Percentiles rank a stretch among this genome's conserved stretches.
Evolutionary conservation across 2,113 vertebrate genomes (phyloP).

Genomic region (Rutilus rutilus): DNA sequence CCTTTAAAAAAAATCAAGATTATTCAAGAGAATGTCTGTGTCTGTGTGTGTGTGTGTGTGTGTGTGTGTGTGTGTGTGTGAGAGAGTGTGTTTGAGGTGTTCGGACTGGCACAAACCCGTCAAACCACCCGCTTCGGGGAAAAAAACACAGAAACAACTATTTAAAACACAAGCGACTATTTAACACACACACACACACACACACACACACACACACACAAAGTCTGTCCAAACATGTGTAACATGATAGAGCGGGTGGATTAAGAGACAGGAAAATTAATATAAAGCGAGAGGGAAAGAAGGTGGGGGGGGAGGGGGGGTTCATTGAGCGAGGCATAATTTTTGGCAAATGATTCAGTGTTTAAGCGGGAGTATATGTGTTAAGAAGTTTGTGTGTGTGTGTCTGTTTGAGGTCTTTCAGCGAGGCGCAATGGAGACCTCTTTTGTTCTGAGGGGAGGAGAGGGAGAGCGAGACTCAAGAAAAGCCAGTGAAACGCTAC

Average conservation of each 20-base stretch:
- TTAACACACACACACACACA: slow-evolving; percentile 56
- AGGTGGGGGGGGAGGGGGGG: neutral
- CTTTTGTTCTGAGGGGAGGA: slow-evolving; percentile 69
- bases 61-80: too few species aligned
- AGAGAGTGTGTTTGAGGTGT: slow-evolving; percentile 52
- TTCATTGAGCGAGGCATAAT: slow-evolving; percentile 20
- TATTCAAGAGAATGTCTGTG: slow-evolving; percentile 34
- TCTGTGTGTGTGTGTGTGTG: too few species aligned
- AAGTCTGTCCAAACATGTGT: neutral
- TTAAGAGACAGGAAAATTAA: slow-evolving; percentile 51
- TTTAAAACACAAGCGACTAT: slow-evolving; percentile 57
- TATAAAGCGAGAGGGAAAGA: slow-evolving; percentile 24
- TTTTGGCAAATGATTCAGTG: slow-evolving; percentile 41
- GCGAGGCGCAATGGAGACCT: slow-evolving; percentile 60
- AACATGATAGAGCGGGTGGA: slow-evolving; percentile 47
- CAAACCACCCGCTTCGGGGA: slow-evolving; percentile 66
- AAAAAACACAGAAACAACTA: slow-evolving; percentile 22
- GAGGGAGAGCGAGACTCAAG: slow-evolving; percentile 54
- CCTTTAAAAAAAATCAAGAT: slow-evolving; percentile 60
- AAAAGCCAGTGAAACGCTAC: slow-evolving; percentile 59
- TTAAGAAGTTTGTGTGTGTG: slow-evolving; percentile 55
- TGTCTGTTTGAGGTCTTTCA: slow-evolving; percentile 67
- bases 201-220: slow-evolving; percentile 31
- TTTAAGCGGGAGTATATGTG: slow-evolving; percentile 52
- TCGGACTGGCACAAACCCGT: slow-evolving; percentile 57